Conservation (phyloP, 2,888 invertebrate genomes). For the Reticulitermes lucifugus region DNA sequence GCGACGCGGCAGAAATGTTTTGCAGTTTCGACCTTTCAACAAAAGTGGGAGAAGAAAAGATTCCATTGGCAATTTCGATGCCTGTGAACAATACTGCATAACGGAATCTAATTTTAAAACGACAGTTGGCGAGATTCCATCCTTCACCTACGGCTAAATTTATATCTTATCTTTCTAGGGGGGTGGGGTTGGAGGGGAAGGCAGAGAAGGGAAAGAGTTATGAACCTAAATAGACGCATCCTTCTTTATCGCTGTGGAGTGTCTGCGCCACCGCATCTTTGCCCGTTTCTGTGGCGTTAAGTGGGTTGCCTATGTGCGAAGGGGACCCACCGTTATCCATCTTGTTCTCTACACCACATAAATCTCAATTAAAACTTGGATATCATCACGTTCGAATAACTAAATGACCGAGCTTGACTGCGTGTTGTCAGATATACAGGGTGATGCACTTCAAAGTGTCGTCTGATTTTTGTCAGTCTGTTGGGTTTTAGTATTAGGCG, state of each 20-base stretch:
- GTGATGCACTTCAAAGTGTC: too few species aligned
- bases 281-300: neutral
- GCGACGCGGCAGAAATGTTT: neutral
- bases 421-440: too few species aligned
- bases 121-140: constrained; percentile 31
- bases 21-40: constrained; percentile 14
- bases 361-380: constrained; percentile 21
- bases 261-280: neutral
- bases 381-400: neutral
- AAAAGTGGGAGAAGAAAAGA: neutral
- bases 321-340: constrained; percentile 1
- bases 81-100: constrained; percentile 31
- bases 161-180: constrained; percentile 28
- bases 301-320: constrained; percentile 2
- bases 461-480: too few species aligned
- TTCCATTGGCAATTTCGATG: constrained; percentile 20
- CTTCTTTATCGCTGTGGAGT: constrained; percentile 3
- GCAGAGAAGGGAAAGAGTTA: neutral
- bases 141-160: constrained; percentile 36
- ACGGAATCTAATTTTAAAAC: constrained; percentile 31
- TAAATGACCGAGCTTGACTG: neutral
- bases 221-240: constrained; percentile 26
- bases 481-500: too few species aligned
- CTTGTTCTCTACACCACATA: constrained; percentile 22
- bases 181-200: neutral